Conservation (phyloP, 1,140 invertebrate genomes). For the Hyposmocoma kahamanoa region DNA sequence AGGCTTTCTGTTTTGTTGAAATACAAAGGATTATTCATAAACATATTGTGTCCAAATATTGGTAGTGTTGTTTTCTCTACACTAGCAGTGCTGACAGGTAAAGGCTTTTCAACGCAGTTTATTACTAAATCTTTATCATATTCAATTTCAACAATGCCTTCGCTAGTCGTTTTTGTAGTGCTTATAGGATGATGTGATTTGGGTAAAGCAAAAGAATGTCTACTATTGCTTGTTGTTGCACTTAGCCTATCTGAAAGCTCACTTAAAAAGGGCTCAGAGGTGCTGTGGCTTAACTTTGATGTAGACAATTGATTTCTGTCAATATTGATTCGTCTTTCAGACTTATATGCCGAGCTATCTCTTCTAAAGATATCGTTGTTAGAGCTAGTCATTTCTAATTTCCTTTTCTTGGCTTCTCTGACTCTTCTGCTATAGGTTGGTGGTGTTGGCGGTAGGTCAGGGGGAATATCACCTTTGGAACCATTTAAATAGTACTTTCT, state of each 20-base stretch:
- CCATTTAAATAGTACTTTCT: slow-evolving; percentile 37
- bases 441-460: slow-evolving; percentile 54
- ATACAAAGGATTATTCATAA: slow-evolving; percentile 60
- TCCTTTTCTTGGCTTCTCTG: slow-evolving; percentile 63
- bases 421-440: slow-evolving; percentile 63
- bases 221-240: slow-evolving; percentile 33
- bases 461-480: slow-evolving; percentile 46
- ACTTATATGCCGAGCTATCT: slow-evolving; percentile 52
- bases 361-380: slow-evolving; percentile 45
- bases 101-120: slow-evolving; percentile 59
- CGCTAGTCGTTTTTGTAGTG: slow-evolving; percentile 45
- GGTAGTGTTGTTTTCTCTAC: slow-evolving; percentile 55
- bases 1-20: slow-evolving; percentile 51
- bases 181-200: slow-evolving; percentile 33
- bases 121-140: slow-evolving; percentile 58
- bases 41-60: slow-evolving; percentile 59
- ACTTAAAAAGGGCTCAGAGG: slow-evolving; percentile 54
- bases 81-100: slow-evolving; percentile 27
- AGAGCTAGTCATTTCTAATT: slow-evolving; percentile 52
- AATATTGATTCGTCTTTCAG: slow-evolving; percentile 47
- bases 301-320: slow-evolving; percentile 35
- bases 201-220: slow-evolving; percentile 29
- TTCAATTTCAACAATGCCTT: slow-evolving; percentile 62
- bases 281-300: slow-evolving; percentile 44
- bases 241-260: slow-evolving; percentile 52